Conservation (phyloP, 1,140 invertebrate genomes). For the Trichonephila clavipes region DNA sequence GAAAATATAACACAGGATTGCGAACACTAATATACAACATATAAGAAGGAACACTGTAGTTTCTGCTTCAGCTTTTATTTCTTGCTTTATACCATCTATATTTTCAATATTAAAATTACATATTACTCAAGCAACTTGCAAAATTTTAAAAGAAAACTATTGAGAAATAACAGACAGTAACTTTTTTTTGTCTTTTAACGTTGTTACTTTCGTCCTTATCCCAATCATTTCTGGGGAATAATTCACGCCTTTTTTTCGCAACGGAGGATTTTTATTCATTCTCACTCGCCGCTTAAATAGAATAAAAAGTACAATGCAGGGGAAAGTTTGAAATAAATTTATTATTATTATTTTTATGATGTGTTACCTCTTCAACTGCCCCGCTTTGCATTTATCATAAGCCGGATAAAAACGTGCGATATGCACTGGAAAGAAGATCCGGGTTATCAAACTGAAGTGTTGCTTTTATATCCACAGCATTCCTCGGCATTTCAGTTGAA, state of each 20-base stretch:
- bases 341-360: not conserved
- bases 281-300: constrained; percentile 18
- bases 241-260: not conserved
- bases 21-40: not conserved
- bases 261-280: not conserved
- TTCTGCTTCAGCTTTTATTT: not conserved
- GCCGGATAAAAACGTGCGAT: constrained; percentile 33
- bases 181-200: not conserved
- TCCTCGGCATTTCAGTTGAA: not conserved
- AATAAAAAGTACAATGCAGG: not conserved
- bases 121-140: too few relatives aligned
- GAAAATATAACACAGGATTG: too few relatives aligned
- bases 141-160: too few relatives aligned
- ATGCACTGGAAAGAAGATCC: not conserved
- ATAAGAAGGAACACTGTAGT: not conserved
- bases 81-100: constrained; percentile 10
- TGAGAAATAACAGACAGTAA: too few relatives aligned
- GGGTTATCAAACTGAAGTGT: constrained; percentile 39
- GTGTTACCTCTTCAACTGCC: not conserved
- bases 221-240: not conserved
- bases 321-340: not conserved
- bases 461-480: constrained; percentile 7
- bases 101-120: too few relatives aligned
- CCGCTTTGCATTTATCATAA: constrained; percentile 42
- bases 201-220: not conserved